Evolutionary conservation across 2,113 vertebrate genomes (phyloP), one percentile per base, ranked within the genome.

Genomic region (Spizaetus ornatus): DNA sequence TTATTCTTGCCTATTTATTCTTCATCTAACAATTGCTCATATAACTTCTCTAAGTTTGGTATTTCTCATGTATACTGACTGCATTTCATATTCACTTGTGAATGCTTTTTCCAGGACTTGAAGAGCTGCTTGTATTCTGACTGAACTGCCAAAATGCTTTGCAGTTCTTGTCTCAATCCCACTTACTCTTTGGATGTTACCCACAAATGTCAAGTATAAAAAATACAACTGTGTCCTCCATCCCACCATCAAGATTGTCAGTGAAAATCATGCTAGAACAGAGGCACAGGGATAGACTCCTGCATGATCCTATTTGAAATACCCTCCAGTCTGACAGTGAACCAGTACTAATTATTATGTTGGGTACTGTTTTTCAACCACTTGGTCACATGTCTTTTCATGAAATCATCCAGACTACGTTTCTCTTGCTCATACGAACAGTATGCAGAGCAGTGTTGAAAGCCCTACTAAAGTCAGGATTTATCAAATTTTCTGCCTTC

Each of bases 401-500:
- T 77, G 58, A 77, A 90, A 82, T 81, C 85, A 62, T 70, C 53
- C 76, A 95, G 92, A 94, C n/a, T 58, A 53, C 45, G 31, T 95
- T 96, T 86, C 79, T 85, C 43, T 88, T 83, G 32, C 50, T 92
- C 93, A 77, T 77, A 59, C 70, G 62, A 96, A 76, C 27, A 61
- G 47, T 72, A 56, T 86, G 82, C 48, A 90, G 62, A 93, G 20
- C 25, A 0, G 22, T 66, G 67, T 81, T 94, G 90, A 92, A 95
- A 96, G 45, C 85, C 50, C 42, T 59, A 6, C 34, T 86, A 63
- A 93, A 90, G 62, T 81, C 58, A 82, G n/a, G 71, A 92, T 95
- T 95, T 92, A 86, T 93, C 90, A 92, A 82, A 69, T 80, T 62
- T 81, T 80, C 63, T 92, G 58, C 92, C 43, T 91, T 94, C 84